Evolutionary conservation across 1,140 invertebrate species (phyloP), one percentile per base, ranked within the genome.

Genomic region (Nylanderia fulva): DNA sequence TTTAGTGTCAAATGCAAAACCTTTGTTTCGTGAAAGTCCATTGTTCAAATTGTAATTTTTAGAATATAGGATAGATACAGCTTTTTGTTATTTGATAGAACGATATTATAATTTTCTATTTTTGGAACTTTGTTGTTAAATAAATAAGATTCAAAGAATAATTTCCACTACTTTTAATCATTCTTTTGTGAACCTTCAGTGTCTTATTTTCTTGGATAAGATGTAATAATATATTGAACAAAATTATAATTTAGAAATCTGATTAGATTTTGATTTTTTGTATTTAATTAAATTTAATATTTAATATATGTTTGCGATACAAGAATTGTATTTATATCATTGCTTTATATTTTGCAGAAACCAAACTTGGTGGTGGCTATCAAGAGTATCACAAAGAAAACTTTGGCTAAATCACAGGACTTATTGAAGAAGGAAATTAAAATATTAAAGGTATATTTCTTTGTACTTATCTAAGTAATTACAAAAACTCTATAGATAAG

Each of bases 351-450:
- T 85, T 96, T 97, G 56, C 95, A 99, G 99, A 97, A 98, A 95
- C 96, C 96, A 85, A 96, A 97, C 90, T 96, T 97, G 88, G 96
- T 97, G 15, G 99, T 99, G 72, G 99, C 99, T 64, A 99, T 99
- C 63, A 99, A 99, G 95, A 98, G 98, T 93, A 99, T 99, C 64
- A 98, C 98, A 18, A 99, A 99, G 95, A 99, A 99, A 94, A 99
- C 98, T 92, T 96, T 99, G 83, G 97, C 98, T 58, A 99, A 99
- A 95, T 99, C 98, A 36, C 99, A 99, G 94, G 99, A 98, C 94
- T 96, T 99, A 84, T 96, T 99, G 4, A 98, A 98, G 64, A 99
- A 99, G 93, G 99, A 99, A 96, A 99, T 99, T 64, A 99, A 99
- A 95, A 99, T 99, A 93, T 96, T 99, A 45, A 99, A 99, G 96